phyloP scores from a whole-genome alignment of 2,888 invertebrate genomes.

The Scaptomyza reducta region DNA sequence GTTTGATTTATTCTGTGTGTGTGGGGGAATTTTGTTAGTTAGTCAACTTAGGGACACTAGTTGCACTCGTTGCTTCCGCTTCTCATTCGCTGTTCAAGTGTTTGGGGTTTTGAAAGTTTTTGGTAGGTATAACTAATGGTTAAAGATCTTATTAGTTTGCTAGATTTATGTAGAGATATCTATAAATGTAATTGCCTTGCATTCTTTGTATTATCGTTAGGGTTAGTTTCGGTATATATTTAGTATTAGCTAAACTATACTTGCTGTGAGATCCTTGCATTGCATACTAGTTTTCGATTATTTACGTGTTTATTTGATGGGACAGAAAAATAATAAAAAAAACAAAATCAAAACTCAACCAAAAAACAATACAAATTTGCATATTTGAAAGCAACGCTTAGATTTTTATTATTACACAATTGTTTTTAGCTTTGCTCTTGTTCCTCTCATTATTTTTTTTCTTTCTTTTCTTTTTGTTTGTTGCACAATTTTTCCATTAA shows the following conservation, averaged over 20 bases:
- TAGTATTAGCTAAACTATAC: constrained; percentile 28
- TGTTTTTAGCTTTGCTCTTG: constrained; percentile 36
- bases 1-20: constrained; percentile 24
- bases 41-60: constrained; percentile 17
- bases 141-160: constrained; percentile 51
- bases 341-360: constrained; percentile 10
- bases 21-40: constrained; percentile 9
- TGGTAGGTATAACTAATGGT: constrained; percentile 25
- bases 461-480: constrained; percentile 32
- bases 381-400: constrained; percentile 73
- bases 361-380: constrained; percentile 44
- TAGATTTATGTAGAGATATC: constrained; percentile 36
- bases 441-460: constrained; percentile 23
- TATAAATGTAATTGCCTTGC: constrained; percentile 48
- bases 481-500: constrained; percentile 60
- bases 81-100: constrained; percentile 1
- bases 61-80: constrained; percentile 22
- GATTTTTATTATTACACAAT: constrained; percentile 71
- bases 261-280: constrained; percentile 66
- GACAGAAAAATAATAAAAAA: not conserved
- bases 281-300: constrained; percentile 20
- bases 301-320: not conserved
- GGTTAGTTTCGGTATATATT: constrained; percentile 65
- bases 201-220: constrained; percentile 66
- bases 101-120: not conserved